Evolutionary conservation across 1,140 invertebrate genomes (phyloP).

Genomic region (Odontomachus brunneus): DNA sequence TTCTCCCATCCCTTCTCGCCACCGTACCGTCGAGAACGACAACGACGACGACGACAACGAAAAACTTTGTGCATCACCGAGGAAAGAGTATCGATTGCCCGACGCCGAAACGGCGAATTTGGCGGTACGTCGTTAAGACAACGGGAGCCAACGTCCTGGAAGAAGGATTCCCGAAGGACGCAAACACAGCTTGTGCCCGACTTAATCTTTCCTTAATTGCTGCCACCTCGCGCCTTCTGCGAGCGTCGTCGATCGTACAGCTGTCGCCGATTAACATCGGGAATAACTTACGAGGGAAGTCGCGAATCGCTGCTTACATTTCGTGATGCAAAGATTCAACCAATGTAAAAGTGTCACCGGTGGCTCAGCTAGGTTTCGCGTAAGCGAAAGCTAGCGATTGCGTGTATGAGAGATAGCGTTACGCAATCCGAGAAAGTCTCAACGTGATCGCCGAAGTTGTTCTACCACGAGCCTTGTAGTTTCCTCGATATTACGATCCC

Average conservation of each 20-base stretch:
- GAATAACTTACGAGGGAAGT: background rate
- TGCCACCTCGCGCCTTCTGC: background rate
- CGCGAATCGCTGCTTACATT: too few species aligned
- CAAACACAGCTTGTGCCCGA: background rate
- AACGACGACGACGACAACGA: background rate
- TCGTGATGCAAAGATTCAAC: background rate
- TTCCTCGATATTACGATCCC: background rate
- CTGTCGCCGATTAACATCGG: background rate
- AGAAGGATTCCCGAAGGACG: background rate
- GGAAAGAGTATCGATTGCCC: slow-evolving; percentile 37
- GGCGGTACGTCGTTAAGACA: slow-evolving; percentile 3
- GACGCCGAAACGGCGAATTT: slow-evolving; percentile 28
- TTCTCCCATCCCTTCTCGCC: background rate
- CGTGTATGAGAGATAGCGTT: background rate
- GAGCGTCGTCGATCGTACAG: too few species aligned
- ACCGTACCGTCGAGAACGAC: too few species aligned
- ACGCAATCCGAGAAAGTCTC: background rate
- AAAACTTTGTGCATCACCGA: slow-evolving; percentile 35
- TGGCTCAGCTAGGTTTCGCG: slow-evolving; percentile 9
- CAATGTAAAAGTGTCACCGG: slow-evolving; percentile 18
- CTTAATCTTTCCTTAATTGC: slow-evolving; percentile 37
- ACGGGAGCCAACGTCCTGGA: slow-evolving; percentile 22
- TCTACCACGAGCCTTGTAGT: background rate
- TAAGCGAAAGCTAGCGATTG: background rate
- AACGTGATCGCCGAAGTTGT: background rate